Conservation (phyloP, 2,797 vertebrate species). For the Chrysocyon brachyurus region DNA sequence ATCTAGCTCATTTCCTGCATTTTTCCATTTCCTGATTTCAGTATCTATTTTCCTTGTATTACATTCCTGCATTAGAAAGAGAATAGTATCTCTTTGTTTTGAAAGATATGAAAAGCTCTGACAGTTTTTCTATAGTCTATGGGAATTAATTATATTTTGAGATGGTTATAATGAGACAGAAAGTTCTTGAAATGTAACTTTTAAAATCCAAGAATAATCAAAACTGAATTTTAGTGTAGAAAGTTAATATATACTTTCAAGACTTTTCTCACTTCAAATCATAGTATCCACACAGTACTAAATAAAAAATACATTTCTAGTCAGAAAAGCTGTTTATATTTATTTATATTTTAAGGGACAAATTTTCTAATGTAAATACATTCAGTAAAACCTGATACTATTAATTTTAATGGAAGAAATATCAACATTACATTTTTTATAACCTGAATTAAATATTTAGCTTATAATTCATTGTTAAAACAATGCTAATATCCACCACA, state of each 20-base stretch:
- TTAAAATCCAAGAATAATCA: background rate
- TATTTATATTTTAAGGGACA: slow-evolving; percentile 27
- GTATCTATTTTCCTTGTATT: background rate
- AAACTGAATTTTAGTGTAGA: background rate
- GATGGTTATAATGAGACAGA: background rate
- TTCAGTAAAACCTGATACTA: background rate
- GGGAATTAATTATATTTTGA: slow-evolving; percentile 23
- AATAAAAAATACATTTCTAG: slow-evolving; percentile 2
- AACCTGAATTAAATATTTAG: background rate
- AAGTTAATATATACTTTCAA: background rate
- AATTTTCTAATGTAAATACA: slow-evolving; percentile 9
- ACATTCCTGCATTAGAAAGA: background rate
- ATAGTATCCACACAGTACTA: background rate
- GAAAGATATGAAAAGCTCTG: background rate
- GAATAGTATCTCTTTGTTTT: background rate
- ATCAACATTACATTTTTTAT: background rate
- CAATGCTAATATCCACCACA: background rate
- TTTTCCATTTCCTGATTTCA: slow-evolving; percentile 28
- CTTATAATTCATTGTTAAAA: slow-evolving; percentile 26
- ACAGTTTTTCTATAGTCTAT: background rate
- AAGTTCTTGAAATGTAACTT: slow-evolving; percentile 11
- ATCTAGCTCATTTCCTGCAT: background rate
- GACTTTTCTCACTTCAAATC: slow-evolving; percentile 31
- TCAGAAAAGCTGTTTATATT: background rate
- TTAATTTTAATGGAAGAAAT: slow-evolving; percentile 17